Conservation (phyloP, 2,113 vertebrate species). For the Pterophyllum scalare region DNA sequence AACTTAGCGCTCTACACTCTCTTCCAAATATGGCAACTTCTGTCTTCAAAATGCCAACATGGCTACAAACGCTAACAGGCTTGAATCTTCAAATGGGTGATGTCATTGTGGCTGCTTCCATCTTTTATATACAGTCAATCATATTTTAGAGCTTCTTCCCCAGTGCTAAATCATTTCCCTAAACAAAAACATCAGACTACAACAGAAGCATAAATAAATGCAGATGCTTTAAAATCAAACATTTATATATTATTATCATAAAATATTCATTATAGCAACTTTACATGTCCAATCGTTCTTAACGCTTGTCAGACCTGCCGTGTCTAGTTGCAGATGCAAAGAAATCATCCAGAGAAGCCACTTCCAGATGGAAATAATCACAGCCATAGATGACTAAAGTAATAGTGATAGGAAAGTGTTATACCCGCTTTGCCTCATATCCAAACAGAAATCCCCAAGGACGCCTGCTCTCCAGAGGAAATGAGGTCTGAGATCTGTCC, state of each 20-base stretch:
- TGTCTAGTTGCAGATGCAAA: not conserved
- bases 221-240: no score
- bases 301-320: not conserved
- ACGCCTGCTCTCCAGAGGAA: slow-evolving; percentile 52
- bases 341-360: not conserved
- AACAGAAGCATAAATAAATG: no score
- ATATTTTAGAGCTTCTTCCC: no score
- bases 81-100: no score
- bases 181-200: no score
- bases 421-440: slow-evolving; percentile 18
- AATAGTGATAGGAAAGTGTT: slow-evolving; percentile 21
- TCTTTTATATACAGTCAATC: no score
- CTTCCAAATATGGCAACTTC: not conserved
- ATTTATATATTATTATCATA: not conserved
- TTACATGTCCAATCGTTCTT: not conserved
- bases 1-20: not conserved
- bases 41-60: not conserved
- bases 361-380: slow-evolving; percentile 12
- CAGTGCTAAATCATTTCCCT: no score
- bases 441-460: slow-evolving; percentile 20
- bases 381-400: not conserved
- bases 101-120: no score
- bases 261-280: not conserved
- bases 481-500: slow-evolving; percentile 60
- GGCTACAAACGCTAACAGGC: not conserved